A percentile compares a stretch with the other conserved stretches of the same genome.
Conservation (phyloP, 2,888 invertebrate species). For the Cephus spinipes region DNA sequence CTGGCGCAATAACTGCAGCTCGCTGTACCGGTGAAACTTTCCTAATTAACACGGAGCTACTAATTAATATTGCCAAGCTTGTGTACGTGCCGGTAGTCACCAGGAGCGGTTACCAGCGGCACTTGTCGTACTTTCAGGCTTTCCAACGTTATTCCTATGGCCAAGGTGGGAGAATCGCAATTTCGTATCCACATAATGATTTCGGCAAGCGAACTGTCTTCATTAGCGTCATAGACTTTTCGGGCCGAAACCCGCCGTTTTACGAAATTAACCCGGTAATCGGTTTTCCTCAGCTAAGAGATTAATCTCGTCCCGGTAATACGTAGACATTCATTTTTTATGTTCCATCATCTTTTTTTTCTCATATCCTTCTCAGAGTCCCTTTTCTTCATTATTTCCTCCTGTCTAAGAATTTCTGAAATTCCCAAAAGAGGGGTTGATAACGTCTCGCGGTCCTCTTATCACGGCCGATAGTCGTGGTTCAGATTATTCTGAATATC, state of each 20-base stretch:
- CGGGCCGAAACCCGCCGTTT: background rate
- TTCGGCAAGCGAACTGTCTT: conserved; percentile 20
- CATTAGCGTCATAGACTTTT: background rate
- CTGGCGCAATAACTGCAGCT: conserved; percentile 8
- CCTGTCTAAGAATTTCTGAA: background rate
- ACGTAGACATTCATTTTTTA: background rate
- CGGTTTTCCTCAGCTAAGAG: background rate
- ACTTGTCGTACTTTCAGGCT: conserved; percentile 21
- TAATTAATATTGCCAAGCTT: conserved; percentile 41
- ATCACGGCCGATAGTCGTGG: background rate
- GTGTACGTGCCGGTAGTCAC: background rate
- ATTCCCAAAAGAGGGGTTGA: background rate
- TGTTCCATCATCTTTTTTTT: background rate
- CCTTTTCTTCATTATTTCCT: background rate
- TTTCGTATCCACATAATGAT: conserved; percentile 18
- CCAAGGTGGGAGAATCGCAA: conserved; percentile 11
- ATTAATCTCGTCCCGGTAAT: background rate
- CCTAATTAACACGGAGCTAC: conserved; percentile 44
- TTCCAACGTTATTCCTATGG: background rate
- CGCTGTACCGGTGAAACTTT: conserved; percentile 36
- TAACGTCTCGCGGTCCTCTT: background rate
- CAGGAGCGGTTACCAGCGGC: conserved; percentile 16
- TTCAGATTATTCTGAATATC: background rate
- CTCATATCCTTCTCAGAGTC: background rate
- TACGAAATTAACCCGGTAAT: background rate